These are phyloP conservation scores for Hermaeophaga mercurialis DNA, from an alignment of 2,888 invertebrate species.

Conservation along the genomic window DNA sequence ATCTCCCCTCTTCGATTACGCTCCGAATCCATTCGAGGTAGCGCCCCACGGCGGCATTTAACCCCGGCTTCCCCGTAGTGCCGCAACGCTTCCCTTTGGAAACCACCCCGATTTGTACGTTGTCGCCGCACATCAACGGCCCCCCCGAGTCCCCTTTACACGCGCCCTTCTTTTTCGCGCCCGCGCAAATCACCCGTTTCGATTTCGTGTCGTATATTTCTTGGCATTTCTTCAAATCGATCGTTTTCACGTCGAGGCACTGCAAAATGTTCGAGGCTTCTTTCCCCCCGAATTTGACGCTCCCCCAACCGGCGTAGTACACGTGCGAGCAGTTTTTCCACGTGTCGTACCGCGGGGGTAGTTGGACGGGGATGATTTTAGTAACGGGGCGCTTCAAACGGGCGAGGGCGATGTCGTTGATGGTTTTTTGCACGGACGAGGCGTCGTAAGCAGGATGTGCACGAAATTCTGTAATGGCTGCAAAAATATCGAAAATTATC, in stretches of 20 bases:
- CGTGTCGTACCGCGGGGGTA: neutral
- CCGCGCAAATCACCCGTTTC: neutral
- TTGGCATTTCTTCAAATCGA: neutral
- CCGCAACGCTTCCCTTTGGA: too few species aligned
- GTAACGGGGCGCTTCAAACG: neutral
- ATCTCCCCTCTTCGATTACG: too few species aligned
- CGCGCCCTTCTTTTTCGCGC: neutral
- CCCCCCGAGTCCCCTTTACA: neutral
- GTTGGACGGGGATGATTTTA: neutral
- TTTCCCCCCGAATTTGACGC: too few species aligned
- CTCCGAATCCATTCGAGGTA: too few species aligned
- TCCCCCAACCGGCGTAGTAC: neutral
- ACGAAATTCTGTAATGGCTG: too few species aligned
- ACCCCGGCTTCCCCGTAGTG: too few species aligned
- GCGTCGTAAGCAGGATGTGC: too few species aligned
- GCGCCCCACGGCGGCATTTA: too few species aligned
- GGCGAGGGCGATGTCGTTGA: neutral
- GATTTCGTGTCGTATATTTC: neutral
- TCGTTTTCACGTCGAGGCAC: neutral
- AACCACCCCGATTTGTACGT: neutral
- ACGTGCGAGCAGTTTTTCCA: neutral
- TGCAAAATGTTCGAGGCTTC: neutral
- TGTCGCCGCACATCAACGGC: neutral
- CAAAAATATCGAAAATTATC: too few species aligned
- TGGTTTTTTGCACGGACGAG: neutral